Base-by-base conservation (phyloP, 2,888 invertebrate species). In the Pasiphila rectangulata region DNA sequence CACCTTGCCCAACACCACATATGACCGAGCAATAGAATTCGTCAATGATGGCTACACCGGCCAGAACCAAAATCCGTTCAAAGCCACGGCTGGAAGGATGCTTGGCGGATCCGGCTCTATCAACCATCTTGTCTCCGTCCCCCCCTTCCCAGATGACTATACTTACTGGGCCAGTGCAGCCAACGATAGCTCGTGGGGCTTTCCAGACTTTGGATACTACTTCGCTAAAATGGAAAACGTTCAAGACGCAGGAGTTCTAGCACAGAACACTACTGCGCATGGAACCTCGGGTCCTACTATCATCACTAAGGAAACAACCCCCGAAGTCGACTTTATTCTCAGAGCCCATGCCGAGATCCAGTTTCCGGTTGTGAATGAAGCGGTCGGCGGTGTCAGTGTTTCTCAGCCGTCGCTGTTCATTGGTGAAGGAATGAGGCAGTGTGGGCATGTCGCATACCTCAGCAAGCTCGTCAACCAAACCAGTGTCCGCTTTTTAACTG, bases 101-200 rank as follows among this genome's bases (percentile, higher is more conserved):
- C 47, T 79, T 0, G 80, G 81, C 1, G 82, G 81, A 1, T 48
- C 63, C 19, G 73, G 71, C 17, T 56, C 61, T 2, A 12, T 75
- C 0, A 51, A 64, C 12, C 70, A 72, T 12, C 19, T 64, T 44
- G 52, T 68, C 5, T 61, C 69, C 27, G 57, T 65, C 3, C 61
- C 67, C 16, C 67, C 71, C 2, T 56, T 54, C 15, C 39, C 47
- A 5, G 38, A 46, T 1, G 76, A 78, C 27, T 76, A 46, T n/a
- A 37, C 64, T 2, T 12, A 19, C 1, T 77, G 75, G 76, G 67
- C 61, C 0, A 15, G 36, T 0, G 53, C 54, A 0, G 50, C 63
- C 1, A 46, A 44, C 1, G 71, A 76, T 21, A 38, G 56, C 0
- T 49, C 52, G 0, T 77, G 73, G 73, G 61, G 43, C 5, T 69